Conservation (phyloP, 2,797 vertebrate genomes). For the Gymnoscopelus braueri region DNA sequence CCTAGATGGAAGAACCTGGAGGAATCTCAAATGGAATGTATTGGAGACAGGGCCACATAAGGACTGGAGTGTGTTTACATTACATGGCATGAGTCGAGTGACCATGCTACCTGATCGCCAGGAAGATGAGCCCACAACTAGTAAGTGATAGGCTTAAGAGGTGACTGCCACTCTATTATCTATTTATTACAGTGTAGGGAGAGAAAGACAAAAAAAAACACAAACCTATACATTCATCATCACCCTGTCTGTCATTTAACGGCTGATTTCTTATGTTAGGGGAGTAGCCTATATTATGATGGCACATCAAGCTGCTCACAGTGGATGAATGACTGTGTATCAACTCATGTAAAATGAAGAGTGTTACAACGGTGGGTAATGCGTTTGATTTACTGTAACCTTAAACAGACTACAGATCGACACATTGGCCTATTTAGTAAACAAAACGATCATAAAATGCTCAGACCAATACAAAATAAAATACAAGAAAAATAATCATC, state of each 20-base stretch:
- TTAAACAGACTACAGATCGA: background rate
- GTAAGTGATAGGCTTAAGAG: constrained; percentile 44
- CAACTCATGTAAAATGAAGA: constrained; percentile 13
- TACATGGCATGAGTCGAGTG: constrained; percentile 11
- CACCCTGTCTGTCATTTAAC: background rate
- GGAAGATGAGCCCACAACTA: constrained; percentile 52
- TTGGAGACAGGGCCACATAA: constrained; percentile 15
- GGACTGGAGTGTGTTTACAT: constrained; percentile 43
- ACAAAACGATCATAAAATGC: no score
- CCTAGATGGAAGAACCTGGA: no score
- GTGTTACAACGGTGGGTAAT: background rate
- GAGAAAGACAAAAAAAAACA: background rate
- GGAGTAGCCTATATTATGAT: background rate
- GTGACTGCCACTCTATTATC: constrained; percentile 44
- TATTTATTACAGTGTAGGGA: constrained; percentile 38
- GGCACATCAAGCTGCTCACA: constrained; percentile 19
- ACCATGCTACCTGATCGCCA: constrained; percentile 52
- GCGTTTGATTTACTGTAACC: background rate
- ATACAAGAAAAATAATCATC: constrained; percentile 46
- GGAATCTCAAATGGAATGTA: no score
- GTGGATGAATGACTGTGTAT: constrained; percentile 15
- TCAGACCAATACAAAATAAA: background rate
- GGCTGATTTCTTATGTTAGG: background rate
- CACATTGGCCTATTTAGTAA: background rate
- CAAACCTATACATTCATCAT: background rate